Evolutionary conservation across 1,140 invertebrate genomes (phyloP).

Genomic region (Danaus melanippus): DNA sequence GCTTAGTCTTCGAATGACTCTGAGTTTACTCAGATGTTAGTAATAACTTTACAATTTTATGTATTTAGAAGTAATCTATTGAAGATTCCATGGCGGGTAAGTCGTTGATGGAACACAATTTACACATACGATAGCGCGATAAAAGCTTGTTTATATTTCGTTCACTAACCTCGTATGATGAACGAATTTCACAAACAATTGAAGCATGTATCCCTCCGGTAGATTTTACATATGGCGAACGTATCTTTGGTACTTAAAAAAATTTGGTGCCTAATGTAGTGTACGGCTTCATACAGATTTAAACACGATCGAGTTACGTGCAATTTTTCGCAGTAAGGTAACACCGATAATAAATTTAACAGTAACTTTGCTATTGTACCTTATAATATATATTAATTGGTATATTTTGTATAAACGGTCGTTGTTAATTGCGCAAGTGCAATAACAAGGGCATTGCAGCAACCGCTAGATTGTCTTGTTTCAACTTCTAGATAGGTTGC

Average conservation of each 20-base stretch:
- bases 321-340: slow-evolving; percentile 19
- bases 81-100: slow-evolving; percentile 7
- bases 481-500: too few relatives aligned
- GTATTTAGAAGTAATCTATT: slow-evolving; percentile 20
- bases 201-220: slow-evolving; percentile 29
- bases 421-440: too few relatives aligned
- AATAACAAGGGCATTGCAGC: too few relatives aligned
- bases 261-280: slow-evolving; percentile 21
- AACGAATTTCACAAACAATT: slow-evolving; percentile 26
- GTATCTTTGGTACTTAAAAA: slow-evolving; percentile 20
- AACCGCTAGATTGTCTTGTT: too few relatives aligned
- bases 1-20: too few relatives aligned
- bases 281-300: slow-evolving; percentile 30
- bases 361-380: too few relatives aligned
- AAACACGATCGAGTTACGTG: slow-evolving; percentile 21
- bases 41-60: too few relatives aligned
- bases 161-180: slow-evolving; percentile 26
- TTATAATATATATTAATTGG: too few relatives aligned
- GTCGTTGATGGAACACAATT: slow-evolving; percentile 35
- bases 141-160: slow-evolving; percentile 31
- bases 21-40: too few relatives aligned
- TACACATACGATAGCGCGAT: slow-evolving; percentile 22
- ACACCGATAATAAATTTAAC: background rate
- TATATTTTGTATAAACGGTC: too few relatives aligned
- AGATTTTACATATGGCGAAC: slow-evolving; percentile 29